Base-by-base conservation (phyloP, 2,113 vertebrate genomes). In the Amphilophus citrinellus region DNA sequence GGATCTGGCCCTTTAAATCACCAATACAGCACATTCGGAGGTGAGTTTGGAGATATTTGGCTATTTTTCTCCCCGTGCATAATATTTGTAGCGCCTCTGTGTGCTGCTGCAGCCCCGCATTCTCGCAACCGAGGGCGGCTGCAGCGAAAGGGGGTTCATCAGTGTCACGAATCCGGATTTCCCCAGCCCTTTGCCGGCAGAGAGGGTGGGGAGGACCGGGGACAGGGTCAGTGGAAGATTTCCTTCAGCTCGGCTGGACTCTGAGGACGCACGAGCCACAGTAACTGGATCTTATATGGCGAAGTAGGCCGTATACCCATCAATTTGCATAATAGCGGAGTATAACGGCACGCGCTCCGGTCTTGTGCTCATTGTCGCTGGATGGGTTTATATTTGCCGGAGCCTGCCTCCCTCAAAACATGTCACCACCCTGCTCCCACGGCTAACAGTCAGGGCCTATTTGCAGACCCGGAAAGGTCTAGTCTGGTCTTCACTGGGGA, bases 1-100 rank as follows among this genome's bases (percentile, higher is more conserved):
- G 88, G 93, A 94, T 89, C 94, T 95, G 95, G 90, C 95, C 95
- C 95, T 95, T 96, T 95, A 95, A 96, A 94, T 95, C 89, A 87
- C 89, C 89, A 84, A 93, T 91, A 83, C 93, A 85, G 89, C 93
- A 92, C 93, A 84, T 91, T 94, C 91, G 80, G 91, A 95, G 95
- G 95, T 96, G 94, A 96, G 95, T 95, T 93, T 89, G 77, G 87
- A 88, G 84, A 93, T 90, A 88, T 93, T 92, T 65, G 68, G 61
- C 15, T 87, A 35, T 89, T 87, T 93, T 82, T 81, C 59, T 85
- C 58, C 56, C 59, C 5, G 77, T 88, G 87, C 88, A 47, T 89
- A 37, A 83, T 83, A 68, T 82, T 60, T 60, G 56, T 79, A 71
- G 73, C 77, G 83, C 76, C 84, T 87, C 76, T 42, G 84, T 82